Evolutionary conservation across 2,888 invertebrate species (phyloP), one percentile per base, ranked within the genome.

Genomic region (Lithophane ornitopus): DNA sequence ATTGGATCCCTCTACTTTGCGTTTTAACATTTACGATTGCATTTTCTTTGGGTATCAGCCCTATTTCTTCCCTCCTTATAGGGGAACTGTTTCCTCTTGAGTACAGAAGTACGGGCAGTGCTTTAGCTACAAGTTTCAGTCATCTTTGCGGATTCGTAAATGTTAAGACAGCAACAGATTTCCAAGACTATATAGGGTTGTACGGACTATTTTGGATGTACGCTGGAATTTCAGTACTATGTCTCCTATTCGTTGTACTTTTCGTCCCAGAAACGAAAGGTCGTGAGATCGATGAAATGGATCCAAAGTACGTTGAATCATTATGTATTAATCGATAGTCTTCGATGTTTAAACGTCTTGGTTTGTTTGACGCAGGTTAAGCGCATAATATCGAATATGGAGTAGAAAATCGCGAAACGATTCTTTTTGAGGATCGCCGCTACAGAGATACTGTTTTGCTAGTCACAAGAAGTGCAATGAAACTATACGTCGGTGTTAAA

Each of bases 221-320:
- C 92, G 98, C 98, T 0, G 97, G 97, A 2, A 97, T 98, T 84
- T 98, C 98, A 6, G 97, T 98, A 0, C 96, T 98, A 75, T 98
- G 98, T 75, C 96, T 98, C 16, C 97, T 98, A 85, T 99, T 99
- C 94, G 98, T 99, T 1, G 97, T 98, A 22, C 97, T 98, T 82
- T 98, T 98, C 90, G 98, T 99, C 7, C 99, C 99, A 1, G 99
- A 99, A 95, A 99, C 99, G 12, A 99, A 98, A 92, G 99, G 99
- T 3, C 97, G 98, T 80, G 98, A 98, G 90, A 97, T 99, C 86
- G 98, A 98, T 90, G 98, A 99, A 94, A 98, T 99, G 97, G 98
- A 98, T 90, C 97, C 98, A 4, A 97, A 97, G 82, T 97, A 97
- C 88, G 97, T 97, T 0, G 96, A 96, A 90, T 97, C 97, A 14